A percentile compares a stretch with the other conserved stretches of the same genome.
Conservation (phyloP, 2,888 invertebrate genomes). For the Gandaritis pyraliata region DNA sequence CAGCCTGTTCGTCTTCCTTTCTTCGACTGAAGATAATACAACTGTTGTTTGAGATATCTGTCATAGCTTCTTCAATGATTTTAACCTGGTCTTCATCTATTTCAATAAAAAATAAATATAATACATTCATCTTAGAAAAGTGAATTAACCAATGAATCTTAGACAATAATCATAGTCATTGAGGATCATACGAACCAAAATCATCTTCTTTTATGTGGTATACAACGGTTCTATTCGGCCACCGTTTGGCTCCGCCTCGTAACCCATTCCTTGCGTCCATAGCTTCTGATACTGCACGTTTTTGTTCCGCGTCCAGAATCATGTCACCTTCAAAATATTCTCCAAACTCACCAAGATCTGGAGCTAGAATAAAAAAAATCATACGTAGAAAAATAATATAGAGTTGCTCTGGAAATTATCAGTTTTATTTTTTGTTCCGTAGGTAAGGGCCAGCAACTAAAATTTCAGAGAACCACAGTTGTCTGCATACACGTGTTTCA, state of each 20-base stretch:
- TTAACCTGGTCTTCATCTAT: slow-evolving; percentile 70
- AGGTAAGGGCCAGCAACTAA: too few relatives aligned
- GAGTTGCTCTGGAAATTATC: too few relatives aligned
- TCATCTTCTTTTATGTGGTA: slow-evolving; percentile 70
- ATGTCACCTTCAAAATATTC: slow-evolving; percentile 81
- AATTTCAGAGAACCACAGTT: too few relatives aligned
- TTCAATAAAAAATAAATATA: slow-evolving; percentile 8
- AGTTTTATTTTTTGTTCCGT: too few relatives aligned
- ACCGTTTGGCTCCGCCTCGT: slow-evolving; percentile 65
- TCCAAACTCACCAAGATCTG: slow-evolving; percentile 60
- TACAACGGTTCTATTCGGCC: slow-evolving; percentile 76
- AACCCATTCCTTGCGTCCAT: slow-evolving; percentile 70
- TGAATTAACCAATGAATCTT: too few relatives aligned
- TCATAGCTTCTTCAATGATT: slow-evolving; percentile 70
- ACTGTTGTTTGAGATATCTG: slow-evolving; percentile 72
- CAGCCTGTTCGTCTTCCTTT: slow-evolving; percentile 64
- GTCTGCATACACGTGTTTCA: too few relatives aligned
- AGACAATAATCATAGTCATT: slow-evolving; percentile 1
- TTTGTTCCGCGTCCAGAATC: slow-evolving; percentile 62
- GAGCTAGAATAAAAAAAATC: slow-evolving; percentile 13
- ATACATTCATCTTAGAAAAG: too few relatives aligned
- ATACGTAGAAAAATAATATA: too few relatives aligned
- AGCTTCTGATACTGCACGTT: slow-evolving; percentile 54
- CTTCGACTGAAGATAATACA: slow-evolving; percentile 69
- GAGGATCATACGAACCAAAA: slow-evolving; percentile 69